A percentile compares a stretch with the other conserved stretches of the same genome.
These are phyloP conservation scores for Pseudoatta argentina DNA, from an alignment of 1,140 invertebrate species.

Conservation along the genomic window DNA sequence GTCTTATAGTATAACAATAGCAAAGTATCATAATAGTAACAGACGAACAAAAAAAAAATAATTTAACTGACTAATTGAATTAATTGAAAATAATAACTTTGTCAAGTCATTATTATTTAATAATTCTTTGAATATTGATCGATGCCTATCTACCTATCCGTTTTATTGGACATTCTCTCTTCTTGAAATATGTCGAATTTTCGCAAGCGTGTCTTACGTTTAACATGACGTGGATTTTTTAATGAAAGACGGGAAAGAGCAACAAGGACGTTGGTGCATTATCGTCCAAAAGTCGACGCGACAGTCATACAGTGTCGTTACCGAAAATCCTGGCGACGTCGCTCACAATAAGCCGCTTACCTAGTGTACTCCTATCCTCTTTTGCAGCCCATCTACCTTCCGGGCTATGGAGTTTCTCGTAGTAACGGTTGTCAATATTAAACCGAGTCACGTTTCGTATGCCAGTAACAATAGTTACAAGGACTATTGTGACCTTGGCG, in stretches of 20 bases:
- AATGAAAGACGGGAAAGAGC: constrained; percentile 50
- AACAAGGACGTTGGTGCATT: constrained; percentile 22
- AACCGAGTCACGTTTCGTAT: constrained; percentile 46
- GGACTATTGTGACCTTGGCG: constrained; percentile 6
- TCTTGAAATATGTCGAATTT: not conserved
- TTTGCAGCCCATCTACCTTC: constrained; percentile 31
- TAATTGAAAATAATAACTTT: not conserved
- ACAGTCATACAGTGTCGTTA: constrained; percentile 59
- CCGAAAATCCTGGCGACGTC: constrained; percentile 68
- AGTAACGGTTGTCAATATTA: constrained; percentile 71
- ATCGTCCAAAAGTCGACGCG: constrained; percentile 67
- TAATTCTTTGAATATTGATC: not conserved
- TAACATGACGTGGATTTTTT: not conserved
- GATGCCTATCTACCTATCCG: not conserved
- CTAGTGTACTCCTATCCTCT: constrained; percentile 26
- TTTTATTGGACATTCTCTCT: not conserved
- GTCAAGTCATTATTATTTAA: not conserved
- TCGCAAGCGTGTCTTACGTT: not conserved
- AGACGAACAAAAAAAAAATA: not conserved
- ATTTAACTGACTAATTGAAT: not conserved
- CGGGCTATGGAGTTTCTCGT: constrained; percentile 59
- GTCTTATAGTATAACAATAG: not conserved
- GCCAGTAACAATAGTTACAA: constrained; percentile 15
- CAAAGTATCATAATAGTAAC: not conserved
- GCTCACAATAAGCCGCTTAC: constrained; percentile 76